A percentile compares a stretch with the other conserved stretches of the same genome.
Conservation (phyloP, 2,888 invertebrate genomes). For the Callimorpha dominula region DNA sequence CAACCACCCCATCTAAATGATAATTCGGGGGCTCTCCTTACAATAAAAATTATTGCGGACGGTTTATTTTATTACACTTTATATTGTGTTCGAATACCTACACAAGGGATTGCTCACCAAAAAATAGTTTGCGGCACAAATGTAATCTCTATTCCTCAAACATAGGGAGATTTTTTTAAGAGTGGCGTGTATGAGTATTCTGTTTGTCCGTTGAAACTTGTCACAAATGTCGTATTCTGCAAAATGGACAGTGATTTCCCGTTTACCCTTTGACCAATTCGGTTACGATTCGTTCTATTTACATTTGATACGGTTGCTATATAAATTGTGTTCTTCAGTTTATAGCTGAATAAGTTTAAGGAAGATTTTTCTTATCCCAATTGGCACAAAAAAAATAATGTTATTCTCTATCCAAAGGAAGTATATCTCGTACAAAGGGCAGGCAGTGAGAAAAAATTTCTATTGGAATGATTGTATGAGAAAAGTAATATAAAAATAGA, state of each 20-base stretch:
- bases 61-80: conserved; percentile 86
- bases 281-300: conserved; percentile 66
- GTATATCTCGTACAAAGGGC: not conserved
- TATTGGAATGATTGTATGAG: not conserved
- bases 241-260: conserved; percentile 71
- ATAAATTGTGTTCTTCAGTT: conserved; percentile 63
- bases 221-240: conserved; percentile 65
- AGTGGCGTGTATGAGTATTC: conserved; percentile 22
- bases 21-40: conserved; percentile 83
- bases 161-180: conserved; percentile 34
- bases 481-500: too few species aligned
- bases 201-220: conserved; percentile 55
- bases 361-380: conserved; percentile 15
- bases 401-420: not conserved
- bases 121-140: conserved; percentile 48
- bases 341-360: conserved; percentile 49
- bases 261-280: conserved; percentile 75
- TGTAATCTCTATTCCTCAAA: conserved; percentile 38
- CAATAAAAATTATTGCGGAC: conserved; percentile 86
- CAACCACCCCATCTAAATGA: conserved; percentile 84
- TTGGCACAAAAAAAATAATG: not conserved
- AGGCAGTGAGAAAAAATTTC: too few species aligned
- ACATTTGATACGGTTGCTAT: conserved; percentile 61
- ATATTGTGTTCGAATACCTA: conserved; percentile 81
- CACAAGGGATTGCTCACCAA: conserved; percentile 45